A percentile compares a stretch with the other conserved stretches of the same genome.
Conservation (phyloP, 2,888 invertebrate genomes). For the Ennomos erosarius region DNA sequence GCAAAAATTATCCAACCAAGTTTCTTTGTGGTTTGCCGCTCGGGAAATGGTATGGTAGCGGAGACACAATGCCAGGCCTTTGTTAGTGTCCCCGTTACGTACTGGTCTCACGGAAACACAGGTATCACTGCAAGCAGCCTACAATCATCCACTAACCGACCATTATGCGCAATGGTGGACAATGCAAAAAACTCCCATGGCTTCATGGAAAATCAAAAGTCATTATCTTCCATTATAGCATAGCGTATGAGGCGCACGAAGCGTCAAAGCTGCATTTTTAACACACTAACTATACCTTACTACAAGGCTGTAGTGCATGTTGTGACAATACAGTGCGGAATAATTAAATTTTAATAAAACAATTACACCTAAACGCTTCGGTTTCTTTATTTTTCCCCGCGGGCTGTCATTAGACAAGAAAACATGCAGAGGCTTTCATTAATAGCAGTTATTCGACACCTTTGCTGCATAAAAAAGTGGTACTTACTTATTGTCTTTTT, state of each 20-base stretch:
- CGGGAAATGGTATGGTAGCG: constrained; percentile 58
- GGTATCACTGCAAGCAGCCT: constrained; percentile 67
- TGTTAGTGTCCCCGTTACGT: constrained; percentile 70
- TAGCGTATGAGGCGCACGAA: constrained; percentile 44
- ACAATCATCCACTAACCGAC: constrained; percentile 65
- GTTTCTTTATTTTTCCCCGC: constrained; percentile 40
- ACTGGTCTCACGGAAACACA: constrained; percentile 67
- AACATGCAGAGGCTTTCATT: constrained; percentile 27
- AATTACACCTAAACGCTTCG: constrained; percentile 31
- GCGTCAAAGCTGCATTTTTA: constrained; percentile 60
- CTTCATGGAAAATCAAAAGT: constrained; percentile 71
- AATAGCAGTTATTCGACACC: constrained; percentile 32
- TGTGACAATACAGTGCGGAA: constrained; percentile 39
- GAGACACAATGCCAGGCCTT: constrained; percentile 59
- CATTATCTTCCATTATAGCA: constrained; percentile 65
- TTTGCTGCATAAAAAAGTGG: constrained; percentile 15
- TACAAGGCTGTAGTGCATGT: constrained; percentile 30
- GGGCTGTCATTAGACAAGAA: constrained; percentile 31
- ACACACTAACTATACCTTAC: constrained; percentile 19
- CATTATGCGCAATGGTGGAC: constrained; percentile 74
- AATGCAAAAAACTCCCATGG: constrained; percentile 73
- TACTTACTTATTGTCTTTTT: constrained; percentile 6
- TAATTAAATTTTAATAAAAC: constrained; percentile 47
- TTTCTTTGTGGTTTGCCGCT: constrained; percentile 65
- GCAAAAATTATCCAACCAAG: constrained; percentile 48